Base-by-base conservation (phyloP, 2,113 vertebrate genomes). In the Nothocercus julius region DNA sequence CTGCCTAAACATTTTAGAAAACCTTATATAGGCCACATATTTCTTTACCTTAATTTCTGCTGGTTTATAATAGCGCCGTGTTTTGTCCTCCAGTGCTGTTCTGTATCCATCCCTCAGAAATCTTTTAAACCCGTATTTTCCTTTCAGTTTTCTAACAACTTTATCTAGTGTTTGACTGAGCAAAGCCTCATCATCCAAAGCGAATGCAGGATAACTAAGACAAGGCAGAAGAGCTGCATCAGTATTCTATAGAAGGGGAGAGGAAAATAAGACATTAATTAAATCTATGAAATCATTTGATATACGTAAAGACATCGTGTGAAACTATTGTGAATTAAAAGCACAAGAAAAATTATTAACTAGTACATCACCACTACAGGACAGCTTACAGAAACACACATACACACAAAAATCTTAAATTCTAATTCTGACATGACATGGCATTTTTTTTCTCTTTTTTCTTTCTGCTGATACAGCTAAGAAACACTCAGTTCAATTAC, bases 131-230 rank as follows among this genome's bases (percentile, higher is more conserved):
- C 99, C 99, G 0, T 99, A 99, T 93, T 98, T 99, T 32, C 99
- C 99, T 69, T 98, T 98, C 62, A 99, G 80, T 96, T 99, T 99
- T 79, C 99, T 98, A 32, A 99, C 92, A 9, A 99, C 97, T 97
- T 99, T 99, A 94, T 99, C 99, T 58, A 99, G 97, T 1, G 99
- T 99, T 96, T 99, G 99, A 83, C 86, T 97, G 96, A 98, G 99
- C 30, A 99, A 98, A 78, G 98, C 98, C 40, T 99, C 99, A 62
- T 99, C 99, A 36, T 99, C 99, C 84, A 99, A 98, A 12, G 99
- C 99, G 93, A 99, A 99, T 0, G 99, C 99, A 40, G 99, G 99
- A 40, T 99, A 99, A 97, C 98, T 99, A 94, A 99, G 99, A 84
- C 99, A 99, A 11, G 99, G 98, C 45, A 99, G 97, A 62, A 99